Conservation (phyloP, 2,888 invertebrate genomes). For the Phlogophora meticulosa region DNA sequence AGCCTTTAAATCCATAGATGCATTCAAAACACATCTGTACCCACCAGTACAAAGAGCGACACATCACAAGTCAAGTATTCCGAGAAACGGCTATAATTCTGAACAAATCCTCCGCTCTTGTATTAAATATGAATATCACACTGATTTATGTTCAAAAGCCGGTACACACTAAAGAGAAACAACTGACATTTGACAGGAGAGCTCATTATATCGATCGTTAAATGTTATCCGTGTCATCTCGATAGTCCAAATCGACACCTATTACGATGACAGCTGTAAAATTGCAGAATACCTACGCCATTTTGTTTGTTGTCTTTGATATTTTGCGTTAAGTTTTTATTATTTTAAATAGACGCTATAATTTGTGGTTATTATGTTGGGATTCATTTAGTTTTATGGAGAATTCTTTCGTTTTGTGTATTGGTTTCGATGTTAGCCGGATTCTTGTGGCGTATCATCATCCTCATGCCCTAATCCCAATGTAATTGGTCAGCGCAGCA, state of each 20-base stretch:
- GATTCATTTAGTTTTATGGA: constrained; percentile 29
- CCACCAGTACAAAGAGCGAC: constrained; percentile 66
- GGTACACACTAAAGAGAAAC: constrained; percentile 67
- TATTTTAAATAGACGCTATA: constrained; percentile 27
- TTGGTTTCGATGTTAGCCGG: background rate
- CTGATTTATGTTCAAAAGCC: constrained; percentile 79
- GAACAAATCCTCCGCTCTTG: constrained; percentile 77
- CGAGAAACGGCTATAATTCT: constrained; percentile 83
- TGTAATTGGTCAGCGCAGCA: no score
- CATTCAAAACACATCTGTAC: constrained; percentile 59
- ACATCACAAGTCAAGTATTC: constrained; percentile 80
- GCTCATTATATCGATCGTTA: constrained; percentile 66
- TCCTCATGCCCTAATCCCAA: no score
- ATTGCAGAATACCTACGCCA: constrained; percentile 42
- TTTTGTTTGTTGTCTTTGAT: constrained; percentile 26
- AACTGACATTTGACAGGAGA: constrained; percentile 74
- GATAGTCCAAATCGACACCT: constrained; percentile 63
- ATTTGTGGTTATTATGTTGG: constrained; percentile 39
- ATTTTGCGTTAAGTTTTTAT: constrained; percentile 39
- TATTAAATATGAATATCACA: constrained; percentile 85
- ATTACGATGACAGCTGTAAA: constrained; percentile 43
- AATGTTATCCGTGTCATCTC: constrained; percentile 58
- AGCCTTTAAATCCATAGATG: background rate
- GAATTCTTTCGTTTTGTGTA: constrained; percentile 17
- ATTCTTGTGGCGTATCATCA: background rate